These are phyloP conservation scores for Okamejei kenojei DNA, from an alignment of 2,797 vertebrate genomes.

Conservation along the genomic window DNA sequence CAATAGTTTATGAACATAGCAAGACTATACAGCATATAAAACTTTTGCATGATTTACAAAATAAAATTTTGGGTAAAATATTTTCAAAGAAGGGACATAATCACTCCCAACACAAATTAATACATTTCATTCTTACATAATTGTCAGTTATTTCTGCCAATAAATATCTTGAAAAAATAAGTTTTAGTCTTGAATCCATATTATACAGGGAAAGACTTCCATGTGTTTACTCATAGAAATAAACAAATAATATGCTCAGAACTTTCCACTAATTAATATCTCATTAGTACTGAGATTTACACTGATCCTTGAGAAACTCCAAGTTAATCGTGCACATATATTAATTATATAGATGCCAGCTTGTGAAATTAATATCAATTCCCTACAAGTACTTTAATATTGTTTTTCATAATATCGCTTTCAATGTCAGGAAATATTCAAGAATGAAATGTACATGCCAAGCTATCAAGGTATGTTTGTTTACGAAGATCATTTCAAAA, in stretches of 20 bases:
- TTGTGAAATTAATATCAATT: not conserved
- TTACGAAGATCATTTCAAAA: not conserved
- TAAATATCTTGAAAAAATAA: not conserved
- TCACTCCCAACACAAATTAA: not conserved
- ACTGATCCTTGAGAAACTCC: not conserved
- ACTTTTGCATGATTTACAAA: not conserved
- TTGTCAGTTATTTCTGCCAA: not conserved
- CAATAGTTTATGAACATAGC: not conserved
- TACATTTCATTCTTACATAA: no score
- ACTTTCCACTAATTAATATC: not conserved
- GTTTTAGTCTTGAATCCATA: not conserved
- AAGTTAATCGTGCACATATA: not conserved
- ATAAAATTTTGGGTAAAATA: not conserved
- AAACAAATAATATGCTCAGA: not conserved
- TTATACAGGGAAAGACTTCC: not conserved
- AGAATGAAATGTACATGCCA: not conserved
- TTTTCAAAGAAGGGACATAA: not conserved
- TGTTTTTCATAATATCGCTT: not conserved
- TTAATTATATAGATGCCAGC: not conserved
- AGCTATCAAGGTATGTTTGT: not conserved
- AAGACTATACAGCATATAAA: not conserved
- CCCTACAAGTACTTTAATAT: no score
- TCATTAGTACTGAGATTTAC: not conserved
- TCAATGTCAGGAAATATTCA: not conserved
- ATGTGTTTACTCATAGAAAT: not conserved